Percentiles rank a stretch among this genome's conserved stretches.
These are phyloP conservation scores for Baccha elongata DNA, from an alignment of 2,888 invertebrate species.

Conservation along the genomic window DNA sequence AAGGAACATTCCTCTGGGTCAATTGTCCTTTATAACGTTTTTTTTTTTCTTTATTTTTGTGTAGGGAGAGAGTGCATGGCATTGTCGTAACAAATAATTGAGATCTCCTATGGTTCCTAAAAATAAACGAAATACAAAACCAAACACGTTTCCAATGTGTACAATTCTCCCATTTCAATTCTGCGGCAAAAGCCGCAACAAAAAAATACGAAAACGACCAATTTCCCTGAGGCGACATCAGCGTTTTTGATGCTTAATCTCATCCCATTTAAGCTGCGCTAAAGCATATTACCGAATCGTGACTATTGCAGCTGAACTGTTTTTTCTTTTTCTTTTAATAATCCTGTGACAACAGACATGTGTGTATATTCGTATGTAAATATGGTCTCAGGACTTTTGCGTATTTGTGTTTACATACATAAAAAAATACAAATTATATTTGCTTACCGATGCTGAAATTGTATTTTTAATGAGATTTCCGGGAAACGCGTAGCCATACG, in stretches of 20 bases:
- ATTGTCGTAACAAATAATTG: slow-evolving; percentile 44
- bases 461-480: slow-evolving; percentile 56
- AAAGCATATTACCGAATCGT: slow-evolving; percentile 23
- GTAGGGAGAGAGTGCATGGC: neutral
- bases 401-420: neutral
- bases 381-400: neutral
- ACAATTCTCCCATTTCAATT: slow-evolving; percentile 29
- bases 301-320: slow-evolving; percentile 8
- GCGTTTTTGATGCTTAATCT: slow-evolving; percentile 41
- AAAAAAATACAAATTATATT: slow-evolving; percentile 42
- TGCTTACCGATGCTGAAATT: slow-evolving; percentile 36
- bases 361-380: neutral
- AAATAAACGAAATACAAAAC: neutral
- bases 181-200: neutral
- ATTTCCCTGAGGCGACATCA: slow-evolving; percentile 46
- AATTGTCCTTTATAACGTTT: slow-evolving; percentile 41
- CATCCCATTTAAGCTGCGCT: neutral
- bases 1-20: slow-evolving; percentile 34
- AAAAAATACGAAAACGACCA: slow-evolving; percentile 26
- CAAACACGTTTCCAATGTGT: slow-evolving; percentile 25
- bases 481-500: neutral
- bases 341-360: slow-evolving; percentile 5
- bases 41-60: neutral
- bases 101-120: neutral
- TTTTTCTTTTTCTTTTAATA: neutral